A percentile compares a stretch with the other conserved stretches of the same genome.
Conservation (phyloP, 2,113 vertebrate species). For the Malurus alboscapulatus region DNA sequence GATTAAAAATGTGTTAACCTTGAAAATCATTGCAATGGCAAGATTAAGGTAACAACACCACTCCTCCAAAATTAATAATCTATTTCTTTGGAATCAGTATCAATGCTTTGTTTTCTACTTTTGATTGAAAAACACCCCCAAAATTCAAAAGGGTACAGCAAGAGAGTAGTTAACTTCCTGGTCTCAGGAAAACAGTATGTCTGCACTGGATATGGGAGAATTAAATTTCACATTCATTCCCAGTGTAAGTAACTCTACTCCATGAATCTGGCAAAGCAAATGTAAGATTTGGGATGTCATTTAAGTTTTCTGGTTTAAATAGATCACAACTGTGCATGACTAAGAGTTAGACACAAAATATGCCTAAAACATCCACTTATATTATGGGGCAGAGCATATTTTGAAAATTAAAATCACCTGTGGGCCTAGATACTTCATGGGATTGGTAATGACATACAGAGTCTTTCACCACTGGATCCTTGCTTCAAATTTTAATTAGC, state of each 20-base stretch:
- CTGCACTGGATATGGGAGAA: neutral
- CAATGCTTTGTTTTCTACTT: neutral
- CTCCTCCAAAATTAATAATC: neutral
- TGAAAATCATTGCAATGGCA: neutral
- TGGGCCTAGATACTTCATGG: neutral
- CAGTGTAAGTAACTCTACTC: neutral
- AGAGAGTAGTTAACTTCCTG: neutral
- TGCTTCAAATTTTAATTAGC: neutral
- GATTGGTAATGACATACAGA: slow-evolving; percentile 62
- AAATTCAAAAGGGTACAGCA: neutral
- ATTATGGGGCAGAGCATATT: neutral
- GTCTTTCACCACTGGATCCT: neutral
- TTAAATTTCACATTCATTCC: neutral
- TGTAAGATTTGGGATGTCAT: neutral
- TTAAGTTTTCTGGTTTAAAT: neutral
- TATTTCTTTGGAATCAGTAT: neutral
- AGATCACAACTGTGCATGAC: neutral
- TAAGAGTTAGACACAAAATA: neutral
- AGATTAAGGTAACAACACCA: neutral
- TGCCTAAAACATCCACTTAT: neutral
- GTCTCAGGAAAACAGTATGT: neutral
- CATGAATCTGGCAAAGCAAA: neutral
- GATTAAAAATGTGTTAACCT: neutral
- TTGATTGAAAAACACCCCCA: neutral
- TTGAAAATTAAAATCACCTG: neutral